Conservation (phyloP, 2,888 invertebrate species). For the Masnerella sp. region DNA sequence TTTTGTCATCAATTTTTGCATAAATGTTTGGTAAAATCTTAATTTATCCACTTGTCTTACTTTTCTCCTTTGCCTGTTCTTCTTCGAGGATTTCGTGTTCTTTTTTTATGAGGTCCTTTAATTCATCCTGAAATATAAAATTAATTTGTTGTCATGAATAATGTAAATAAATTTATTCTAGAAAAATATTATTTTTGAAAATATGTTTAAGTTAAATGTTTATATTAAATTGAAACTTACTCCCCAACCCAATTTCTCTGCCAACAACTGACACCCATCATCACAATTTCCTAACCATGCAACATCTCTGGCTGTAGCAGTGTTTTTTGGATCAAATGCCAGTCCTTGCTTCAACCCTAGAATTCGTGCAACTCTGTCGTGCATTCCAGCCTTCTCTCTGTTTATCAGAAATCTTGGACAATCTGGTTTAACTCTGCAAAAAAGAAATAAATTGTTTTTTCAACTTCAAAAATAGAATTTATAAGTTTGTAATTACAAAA, state of each 20-base stretch:
- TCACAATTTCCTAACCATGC: slow-evolving; percentile 91
- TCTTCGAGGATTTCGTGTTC: slow-evolving; percentile 27
- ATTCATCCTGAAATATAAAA: slow-evolving; percentile 80
- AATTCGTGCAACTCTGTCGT: slow-evolving; percentile 73
- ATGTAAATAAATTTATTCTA: slow-evolving; percentile 9
- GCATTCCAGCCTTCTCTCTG: slow-evolving; percentile 82
- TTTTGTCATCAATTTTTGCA: not conserved
- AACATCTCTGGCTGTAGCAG: slow-evolving; percentile 84
- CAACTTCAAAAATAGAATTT: too few species aligned
- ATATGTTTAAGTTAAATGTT: not conserved
- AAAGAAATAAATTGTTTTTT: slow-evolving; percentile 15
- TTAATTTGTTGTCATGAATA: not conserved
- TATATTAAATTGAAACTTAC: slow-evolving; percentile 77
- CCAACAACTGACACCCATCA: slow-evolving; percentile 85
- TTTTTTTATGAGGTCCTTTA: slow-evolving; percentile 79
- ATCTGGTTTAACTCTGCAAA: slow-evolving; percentile 81
- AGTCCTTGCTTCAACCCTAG: slow-evolving; percentile 81
- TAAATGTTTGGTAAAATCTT: not conserved
- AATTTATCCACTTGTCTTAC: too few species aligned
- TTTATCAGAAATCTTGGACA: slow-evolving; percentile 93
- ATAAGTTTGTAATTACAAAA: too few species aligned
- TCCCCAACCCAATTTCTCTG: slow-evolving; percentile 88
- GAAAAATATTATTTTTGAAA: slow-evolving; percentile 3
- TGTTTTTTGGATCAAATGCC: slow-evolving; percentile 83
- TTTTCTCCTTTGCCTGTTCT: slow-evolving; percentile 4